Evolutionary conservation across 1,140 invertebrate species (phyloP).

Genomic region (Bombus waltoni): DNA sequence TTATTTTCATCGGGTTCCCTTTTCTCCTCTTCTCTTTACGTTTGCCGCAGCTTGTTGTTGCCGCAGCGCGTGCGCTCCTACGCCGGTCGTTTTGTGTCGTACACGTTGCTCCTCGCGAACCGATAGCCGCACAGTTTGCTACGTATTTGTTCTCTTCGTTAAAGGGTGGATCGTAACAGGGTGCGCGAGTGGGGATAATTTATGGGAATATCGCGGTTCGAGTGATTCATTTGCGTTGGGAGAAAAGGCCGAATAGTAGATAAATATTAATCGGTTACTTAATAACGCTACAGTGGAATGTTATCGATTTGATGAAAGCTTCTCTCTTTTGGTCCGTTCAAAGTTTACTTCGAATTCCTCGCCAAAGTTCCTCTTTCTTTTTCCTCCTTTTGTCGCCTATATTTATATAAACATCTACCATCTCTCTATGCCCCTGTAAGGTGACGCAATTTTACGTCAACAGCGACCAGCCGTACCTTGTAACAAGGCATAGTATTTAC

Average conservation of each 20-base stretch:
- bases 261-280: not conserved
- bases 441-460: not conserved
- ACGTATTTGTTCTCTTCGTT: constrained; percentile 23
- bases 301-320: not conserved
- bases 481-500: too few species aligned
- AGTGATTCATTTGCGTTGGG: not conserved
- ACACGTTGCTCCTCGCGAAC: not conserved
- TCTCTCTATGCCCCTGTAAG: not conserved
- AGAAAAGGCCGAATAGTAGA: not conserved
- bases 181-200: not conserved
- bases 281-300: not conserved
- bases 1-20: constrained; percentile 21
- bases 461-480: too few species aligned
- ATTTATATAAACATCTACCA: too few species aligned
- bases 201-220: not conserved
- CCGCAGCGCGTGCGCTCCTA: not conserved
- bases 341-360: not conserved
- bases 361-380: too few species aligned
- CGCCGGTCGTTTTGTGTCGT: not conserved
- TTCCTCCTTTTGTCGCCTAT: too few species aligned
- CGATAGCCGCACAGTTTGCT: not conserved
- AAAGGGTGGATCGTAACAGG: not conserved
- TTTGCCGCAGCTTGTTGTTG: not conserved
- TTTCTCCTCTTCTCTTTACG: not conserved
- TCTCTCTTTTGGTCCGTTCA: not conserved